These are phyloP conservation scores for Amphipoea lucens DNA, from an alignment of 2,888 invertebrate species.

Conservation along the genomic window DNA sequence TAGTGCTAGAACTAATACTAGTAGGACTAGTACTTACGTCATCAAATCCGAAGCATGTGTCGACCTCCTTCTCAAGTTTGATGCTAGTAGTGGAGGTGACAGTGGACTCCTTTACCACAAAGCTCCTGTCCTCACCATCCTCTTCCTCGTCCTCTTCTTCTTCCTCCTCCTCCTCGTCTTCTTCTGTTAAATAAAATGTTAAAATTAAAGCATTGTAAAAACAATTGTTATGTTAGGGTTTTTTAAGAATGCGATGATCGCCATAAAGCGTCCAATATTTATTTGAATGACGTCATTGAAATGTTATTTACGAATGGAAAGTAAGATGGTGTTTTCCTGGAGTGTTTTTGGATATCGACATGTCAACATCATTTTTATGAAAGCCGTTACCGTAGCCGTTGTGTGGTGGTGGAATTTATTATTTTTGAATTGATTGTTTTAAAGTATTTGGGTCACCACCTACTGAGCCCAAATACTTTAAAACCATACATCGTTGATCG, in stretches of 20 bases:
- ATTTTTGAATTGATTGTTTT: background rate
- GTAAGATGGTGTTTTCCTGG: background rate
- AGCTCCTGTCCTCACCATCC: constrained; percentile 60
- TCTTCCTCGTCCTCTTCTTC: constrained; percentile 75
- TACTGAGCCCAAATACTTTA: too few species aligned
- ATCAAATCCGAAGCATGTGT: constrained; percentile 96
- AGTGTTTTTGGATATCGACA: background rate
- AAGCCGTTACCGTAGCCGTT: accelerated
- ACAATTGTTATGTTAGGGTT: background rate
- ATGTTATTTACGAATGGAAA: background rate
- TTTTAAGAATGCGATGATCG: background rate
- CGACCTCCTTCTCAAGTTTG: constrained; percentile 92
- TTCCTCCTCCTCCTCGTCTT: constrained; percentile 65
- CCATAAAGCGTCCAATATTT: background rate
- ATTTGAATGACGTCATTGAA: background rate
- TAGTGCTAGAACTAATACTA: background rate
- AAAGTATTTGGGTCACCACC: background rate
- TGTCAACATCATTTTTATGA: background rate
- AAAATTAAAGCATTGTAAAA: background rate
- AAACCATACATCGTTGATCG: too few species aligned
- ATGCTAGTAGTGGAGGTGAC: constrained; percentile 73
- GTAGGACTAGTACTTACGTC: constrained; percentile 90
- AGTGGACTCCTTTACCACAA: constrained; percentile 69
- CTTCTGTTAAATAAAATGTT: background rate
- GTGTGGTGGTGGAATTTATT: background rate